Conservation (phyloP, 2,888 invertebrate genomes). For the Cheilosia vernalis region DNA sequence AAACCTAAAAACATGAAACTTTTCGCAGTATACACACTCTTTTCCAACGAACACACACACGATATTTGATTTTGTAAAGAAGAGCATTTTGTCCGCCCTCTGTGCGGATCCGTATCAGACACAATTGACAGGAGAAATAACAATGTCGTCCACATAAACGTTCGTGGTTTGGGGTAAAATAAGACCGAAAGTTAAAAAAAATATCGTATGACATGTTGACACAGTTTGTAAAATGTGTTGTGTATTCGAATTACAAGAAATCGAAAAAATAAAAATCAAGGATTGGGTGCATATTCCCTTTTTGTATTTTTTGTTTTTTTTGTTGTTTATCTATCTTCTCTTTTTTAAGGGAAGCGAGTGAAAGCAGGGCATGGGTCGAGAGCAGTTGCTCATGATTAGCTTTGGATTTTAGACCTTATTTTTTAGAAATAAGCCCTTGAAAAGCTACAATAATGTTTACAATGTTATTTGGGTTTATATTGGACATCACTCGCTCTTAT, state of each 20-base stretch:
- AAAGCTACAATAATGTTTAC: no score
- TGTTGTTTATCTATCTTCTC: background rate
- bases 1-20: constrained; percentile 38
- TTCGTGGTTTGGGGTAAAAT: constrained; percentile 9
- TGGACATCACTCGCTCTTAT: no score
- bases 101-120: constrained; percentile 38
- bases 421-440: no score
- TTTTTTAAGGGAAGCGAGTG: no score
- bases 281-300: constrained; percentile 22
- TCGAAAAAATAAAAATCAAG: constrained; percentile 20
- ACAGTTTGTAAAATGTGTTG: constrained; percentile 48
- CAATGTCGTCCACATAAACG: constrained; percentile 45
- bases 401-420: no score
- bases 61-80: constrained; percentile 55
- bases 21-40: background rate
- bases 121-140: constrained; percentile 67
- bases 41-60: no score
- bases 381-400: no score
- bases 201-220: constrained; percentile 71
- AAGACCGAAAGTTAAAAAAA: constrained; percentile 12
- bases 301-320: constrained; percentile 16
- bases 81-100: constrained; percentile 11
- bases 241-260: constrained; percentile 44
- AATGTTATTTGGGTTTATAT: no score
- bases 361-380: no score